These are phyloP conservation scores for Chionomys nivalis DNA, from an alignment of 2,113 vertebrate genomes.

Conservation along the genomic window DNA sequence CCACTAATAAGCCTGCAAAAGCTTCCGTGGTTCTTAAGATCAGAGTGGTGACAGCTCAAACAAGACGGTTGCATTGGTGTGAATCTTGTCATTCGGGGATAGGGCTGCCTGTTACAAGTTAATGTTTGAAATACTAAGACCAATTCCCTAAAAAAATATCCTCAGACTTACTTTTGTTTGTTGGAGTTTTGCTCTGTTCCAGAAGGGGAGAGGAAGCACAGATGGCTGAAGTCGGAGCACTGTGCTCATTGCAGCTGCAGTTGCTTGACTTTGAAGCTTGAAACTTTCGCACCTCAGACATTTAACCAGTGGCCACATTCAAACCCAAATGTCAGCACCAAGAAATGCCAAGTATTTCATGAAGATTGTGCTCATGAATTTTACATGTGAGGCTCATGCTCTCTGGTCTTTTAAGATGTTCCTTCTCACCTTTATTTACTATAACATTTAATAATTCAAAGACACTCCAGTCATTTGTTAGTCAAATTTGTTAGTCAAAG, in stretches of 20 bases:
- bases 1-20: neutral
- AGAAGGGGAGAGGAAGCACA: accelerated
- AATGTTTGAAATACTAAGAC: conserved; percentile 21
- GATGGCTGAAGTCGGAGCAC: neutral
- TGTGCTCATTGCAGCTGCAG: neutral
- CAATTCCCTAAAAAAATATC: neutral
- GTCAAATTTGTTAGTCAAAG: neutral
- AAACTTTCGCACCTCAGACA: conserved; percentile 4
- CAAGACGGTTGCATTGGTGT: neutral
- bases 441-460: conserved; percentile 46
- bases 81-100: neutral
- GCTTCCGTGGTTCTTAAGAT: neutral
- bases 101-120: neutral
- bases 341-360: conserved; percentile 28
- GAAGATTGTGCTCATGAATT: conserved; percentile 54
- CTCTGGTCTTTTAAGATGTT: conserved; percentile 20
- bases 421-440: conserved; percentile 29
- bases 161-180: neutral
- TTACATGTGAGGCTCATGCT: conserved; percentile 46
- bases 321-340: conserved; percentile 54
- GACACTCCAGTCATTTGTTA: conserved; percentile 21
- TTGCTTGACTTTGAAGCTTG: neutral
- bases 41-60: neutral
- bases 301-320: conserved; percentile 47
- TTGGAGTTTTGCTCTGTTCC: conserved; percentile 1